Evolutionary conservation across 2,888 invertebrate species (phyloP).

Genomic region (Epinotia brunnichana): DNA sequence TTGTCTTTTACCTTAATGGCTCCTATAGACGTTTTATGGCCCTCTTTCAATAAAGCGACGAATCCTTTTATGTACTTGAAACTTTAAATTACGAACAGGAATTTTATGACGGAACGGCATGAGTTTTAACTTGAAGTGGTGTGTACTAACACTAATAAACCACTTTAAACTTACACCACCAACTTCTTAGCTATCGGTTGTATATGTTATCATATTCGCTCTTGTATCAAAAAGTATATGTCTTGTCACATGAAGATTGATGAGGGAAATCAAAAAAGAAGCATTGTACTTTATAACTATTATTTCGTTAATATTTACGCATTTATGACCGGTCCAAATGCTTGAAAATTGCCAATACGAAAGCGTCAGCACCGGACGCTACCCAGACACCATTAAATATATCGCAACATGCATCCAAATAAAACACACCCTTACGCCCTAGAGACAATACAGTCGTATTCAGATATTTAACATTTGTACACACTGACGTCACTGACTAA

Average conservation of each 20-base stretch:
- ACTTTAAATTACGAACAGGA: constrained; percentile 32
- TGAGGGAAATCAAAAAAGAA: too few relatives aligned
- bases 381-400: background rate
- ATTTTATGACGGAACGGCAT: background rate
- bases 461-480: constrained; percentile 33
- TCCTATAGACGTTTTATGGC: constrained; percentile 58
- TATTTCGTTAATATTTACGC: background rate
- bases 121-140: background rate
- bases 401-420: background rate
- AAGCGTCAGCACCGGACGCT: constrained; percentile 19
- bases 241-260: too few relatives aligned
- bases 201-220: background rate
- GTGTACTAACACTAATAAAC: too few relatives aligned
- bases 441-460: background rate
- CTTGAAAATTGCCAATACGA: constrained; percentile 29
- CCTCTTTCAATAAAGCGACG: constrained; percentile 55
- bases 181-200: background rate
- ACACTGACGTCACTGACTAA: constrained; percentile 47
- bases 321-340: constrained; percentile 15
- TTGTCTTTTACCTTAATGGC: constrained; percentile 55
- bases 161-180: background rate
- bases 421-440: background rate
- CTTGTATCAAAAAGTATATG: too few relatives aligned
- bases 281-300: too few relatives aligned
- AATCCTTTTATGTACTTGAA: constrained; percentile 29